Base-by-base conservation (phyloP, 2,113 vertebrate species). In the Myotis davidii region DNA sequence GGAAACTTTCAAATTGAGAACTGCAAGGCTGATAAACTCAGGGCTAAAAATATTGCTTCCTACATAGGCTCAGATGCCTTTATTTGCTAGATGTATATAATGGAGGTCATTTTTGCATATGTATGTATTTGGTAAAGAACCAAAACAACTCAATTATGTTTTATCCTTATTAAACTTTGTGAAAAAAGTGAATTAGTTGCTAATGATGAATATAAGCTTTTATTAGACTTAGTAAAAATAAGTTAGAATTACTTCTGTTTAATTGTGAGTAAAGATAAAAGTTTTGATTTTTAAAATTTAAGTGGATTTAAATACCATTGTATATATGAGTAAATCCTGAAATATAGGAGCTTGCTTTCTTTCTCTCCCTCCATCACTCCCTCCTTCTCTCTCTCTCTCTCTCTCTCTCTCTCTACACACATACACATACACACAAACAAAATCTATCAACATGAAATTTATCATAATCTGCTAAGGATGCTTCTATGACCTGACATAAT, bases 131-230 rank as follows among this genome's bases (percentile, higher is more conserved):
- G 94, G 96, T 85, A 74, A 69, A 92, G 23, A 91, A 88, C 85
- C 94, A 90, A 92, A 94, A 92, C 64, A 85, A 90, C 92, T 95
- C 64, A 95, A 65, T 93, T 94, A 93, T 94, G 14, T 95, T 95
- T 94, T 88, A 95, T 88, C 88, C 88, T 96, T 95, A 96, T 96
- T 98, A 95, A 94, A 95, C 78, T 95, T 94, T 92, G 78, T 29
- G 73, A 76, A 91, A 88, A 95, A 82, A 95, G 76, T 81, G 42
- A 52, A 94, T 90, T 39, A 42, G 39, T 96, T 93, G 42, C 50
- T 85, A 91, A 96, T 86, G 32, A 74, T 70, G 69, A 85, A 67
- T 64, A 50, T 11, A 92, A 77, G 82, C 56, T 95, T 93, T 96
- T 90, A 95, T 90, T 84, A 97, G 81, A 92, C 69, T 95, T 78